phyloP scores from a whole-genome alignment of 2,888 invertebrate genomes.

The Pecten maximus region DNA sequence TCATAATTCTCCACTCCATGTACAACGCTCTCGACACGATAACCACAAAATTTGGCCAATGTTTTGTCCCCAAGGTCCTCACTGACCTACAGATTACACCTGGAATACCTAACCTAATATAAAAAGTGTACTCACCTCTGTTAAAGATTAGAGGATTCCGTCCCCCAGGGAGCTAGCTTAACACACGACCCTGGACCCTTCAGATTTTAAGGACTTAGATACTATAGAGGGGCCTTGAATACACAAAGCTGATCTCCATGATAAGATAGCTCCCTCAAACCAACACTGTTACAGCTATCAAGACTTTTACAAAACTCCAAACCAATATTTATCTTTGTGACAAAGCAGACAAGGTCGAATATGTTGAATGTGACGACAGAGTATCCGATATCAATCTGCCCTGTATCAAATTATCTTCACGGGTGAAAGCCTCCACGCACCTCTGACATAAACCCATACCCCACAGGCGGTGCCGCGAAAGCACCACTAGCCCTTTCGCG shows the following conservation, averaged over 20 bases:
- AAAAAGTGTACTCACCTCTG: not conserved
- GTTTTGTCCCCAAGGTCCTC: conserved; percentile 1
- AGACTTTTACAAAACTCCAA: not conserved
- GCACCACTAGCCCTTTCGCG: conserved; percentile 18
- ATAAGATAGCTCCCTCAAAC: conserved; percentile 22
- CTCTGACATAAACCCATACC: not conserved
- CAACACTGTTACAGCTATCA: not conserved
- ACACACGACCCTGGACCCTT: conserved; percentile 4
- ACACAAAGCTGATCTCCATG: not conserved
- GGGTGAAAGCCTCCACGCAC: conserved; percentile 16
- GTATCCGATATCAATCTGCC: conserved; percentile 29
- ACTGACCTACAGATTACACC: not conserved
- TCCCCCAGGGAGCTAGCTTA: conserved; percentile 23
- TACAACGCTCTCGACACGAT: not conserved
- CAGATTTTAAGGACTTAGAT: not conserved
- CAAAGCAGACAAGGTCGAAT: conserved; percentile 24
- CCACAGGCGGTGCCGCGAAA: conserved; percentile 29
- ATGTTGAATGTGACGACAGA: conserved; percentile 33
- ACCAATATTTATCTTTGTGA: conserved; percentile 35
- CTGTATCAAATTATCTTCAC: conserved; percentile 18
- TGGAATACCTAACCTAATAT: not conserved
- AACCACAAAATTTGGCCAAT: not conserved
- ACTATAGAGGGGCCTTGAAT: not conserved
- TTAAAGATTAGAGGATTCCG: not conserved
- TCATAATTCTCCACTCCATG: not conserved